A percentile compares a stretch with the other conserved stretches of the same genome.
Evolutionary conservation across 2,797 vertebrate genomes (phyloP).

Genomic region (Falco rusticolus): DNA sequence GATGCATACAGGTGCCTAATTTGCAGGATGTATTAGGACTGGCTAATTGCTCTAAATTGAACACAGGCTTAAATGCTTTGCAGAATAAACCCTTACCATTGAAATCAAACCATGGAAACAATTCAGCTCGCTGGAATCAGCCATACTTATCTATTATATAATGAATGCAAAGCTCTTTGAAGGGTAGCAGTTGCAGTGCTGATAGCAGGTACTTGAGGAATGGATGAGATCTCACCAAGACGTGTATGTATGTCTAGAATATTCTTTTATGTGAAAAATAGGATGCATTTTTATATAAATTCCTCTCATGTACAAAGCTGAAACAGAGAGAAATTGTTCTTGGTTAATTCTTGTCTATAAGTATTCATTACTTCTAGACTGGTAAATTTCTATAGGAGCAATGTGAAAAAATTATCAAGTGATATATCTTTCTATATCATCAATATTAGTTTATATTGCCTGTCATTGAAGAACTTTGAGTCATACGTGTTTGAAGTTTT

Average conservation of each 20-base stretch:
- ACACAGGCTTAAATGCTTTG: constrained; percentile 8
- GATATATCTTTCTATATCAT: not conserved
- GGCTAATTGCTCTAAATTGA: not conserved
- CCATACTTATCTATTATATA: not conserved
- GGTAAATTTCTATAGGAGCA: not conserved
- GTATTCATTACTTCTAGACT: not conserved
- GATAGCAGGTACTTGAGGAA: constrained; percentile 2
- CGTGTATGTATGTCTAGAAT: not conserved
- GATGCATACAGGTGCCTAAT: constrained; percentile 6
- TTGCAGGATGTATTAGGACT: not conserved
- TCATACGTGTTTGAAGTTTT: not conserved
- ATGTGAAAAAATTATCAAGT: not conserved
- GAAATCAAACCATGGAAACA: constrained; percentile 32
- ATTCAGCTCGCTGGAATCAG: not conserved
- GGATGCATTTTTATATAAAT: constrained; percentile 7
- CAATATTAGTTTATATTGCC: not conserved
- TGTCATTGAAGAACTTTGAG: not conserved
- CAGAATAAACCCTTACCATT: constrained; percentile 16
- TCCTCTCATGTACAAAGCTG: not conserved
- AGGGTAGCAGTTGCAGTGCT: not conserved
- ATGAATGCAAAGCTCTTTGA: constrained; percentile 24
- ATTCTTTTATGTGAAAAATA: constrained; percentile 25
- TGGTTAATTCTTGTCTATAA: not conserved
- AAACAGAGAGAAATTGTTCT: not conserved
- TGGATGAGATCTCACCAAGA: not conserved